These are phyloP conservation scores for Lepetodrilus schrolli DNA, from an alignment of 2,888 invertebrate genomes.

Conservation along the genomic window DNA sequence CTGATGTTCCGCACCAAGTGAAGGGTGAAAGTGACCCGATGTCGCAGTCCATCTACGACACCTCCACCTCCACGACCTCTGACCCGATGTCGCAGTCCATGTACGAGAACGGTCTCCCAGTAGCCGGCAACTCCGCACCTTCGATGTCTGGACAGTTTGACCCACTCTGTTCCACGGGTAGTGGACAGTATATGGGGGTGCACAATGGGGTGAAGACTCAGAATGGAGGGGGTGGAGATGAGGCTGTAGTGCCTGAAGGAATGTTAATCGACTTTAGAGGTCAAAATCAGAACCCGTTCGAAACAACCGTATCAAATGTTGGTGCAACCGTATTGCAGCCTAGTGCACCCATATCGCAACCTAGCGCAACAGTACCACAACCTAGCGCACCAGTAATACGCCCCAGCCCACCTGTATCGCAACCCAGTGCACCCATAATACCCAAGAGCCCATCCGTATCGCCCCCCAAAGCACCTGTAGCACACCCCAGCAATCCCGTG, in stretches of 20 bases:
- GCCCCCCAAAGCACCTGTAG: neutral
- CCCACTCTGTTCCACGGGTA: neutral
- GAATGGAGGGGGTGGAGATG: neutral
- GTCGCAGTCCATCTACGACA: constrained; percentile 9
- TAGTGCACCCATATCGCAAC: too few species aligned
- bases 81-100: constrained; percentile 6
- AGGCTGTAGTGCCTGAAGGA: neutral
- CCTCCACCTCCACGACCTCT: constrained; percentile 7
- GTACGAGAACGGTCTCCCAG: constrained; percentile 2
- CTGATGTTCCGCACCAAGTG: neutral
- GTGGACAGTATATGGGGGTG: neutral
- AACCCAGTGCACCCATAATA: neutral
- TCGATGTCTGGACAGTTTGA: neutral
- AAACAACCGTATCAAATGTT: neutral
- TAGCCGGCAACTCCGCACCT: neutral
- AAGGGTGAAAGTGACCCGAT: constrained; percentile 15
- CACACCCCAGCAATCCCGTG: neutral
- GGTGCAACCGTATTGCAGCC: too few species aligned
- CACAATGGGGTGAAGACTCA: neutral
- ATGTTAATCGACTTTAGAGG: constrained; percentile 6
- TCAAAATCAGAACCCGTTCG: neutral
- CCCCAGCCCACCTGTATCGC: neutral
- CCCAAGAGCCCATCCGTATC: too few species aligned
- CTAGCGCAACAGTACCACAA: neutral
- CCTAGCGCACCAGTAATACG: too few species aligned